Base-by-base conservation (phyloP, 2,797 vertebrate genomes). In the Rhabdophis nuchalis region DNA sequence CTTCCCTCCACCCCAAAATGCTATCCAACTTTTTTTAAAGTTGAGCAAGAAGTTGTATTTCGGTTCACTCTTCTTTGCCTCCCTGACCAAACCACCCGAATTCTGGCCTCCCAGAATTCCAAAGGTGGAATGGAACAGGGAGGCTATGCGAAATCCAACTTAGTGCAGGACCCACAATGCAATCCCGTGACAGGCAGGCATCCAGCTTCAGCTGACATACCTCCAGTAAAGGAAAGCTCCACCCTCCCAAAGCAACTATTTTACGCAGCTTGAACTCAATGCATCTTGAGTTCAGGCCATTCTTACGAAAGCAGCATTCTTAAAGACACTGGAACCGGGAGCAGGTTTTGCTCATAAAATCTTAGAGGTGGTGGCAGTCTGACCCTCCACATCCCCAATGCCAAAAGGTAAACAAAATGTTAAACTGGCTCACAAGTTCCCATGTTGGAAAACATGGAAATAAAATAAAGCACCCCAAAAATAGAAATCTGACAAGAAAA, bases 391-490 rank as follows among this genome's bases (percentile, higher is more conserved):
- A 90, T 92, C 60, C 14, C 85, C 91, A 53, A 89, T 93, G 68
- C 94, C 94, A 92, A 91, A 57, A 36, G 92, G 86, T 54, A 87
- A 86, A 29, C 93, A 94, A 93, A 96, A 92, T 46, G 12, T 88
- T 82, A 90, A 93, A 91, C 56, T 92, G 92, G 96, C 93, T 93
- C 91, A 93, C 92, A 82, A 93, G 94, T 96, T 95, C 94, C 95
- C 96, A 89, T 93, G 94, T 89, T 23, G 92, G 92, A 94, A 91
- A 85, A 60, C 0, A 88, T 25, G 27, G 1, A 46, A 94, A 93
- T 93, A 82, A 82, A 46, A 77, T 50, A 36, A 95, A 96, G 97
- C 93, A 90, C 94, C 95, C 85, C 95, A 54, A 54, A 91, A 97
- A 95, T 93, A 93, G 56, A 93, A 90, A 88, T 93, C 85, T 93